phyloP scores from a whole-genome alignment of 2,888 invertebrate species.

The Metopia argyrocephala region DNA sequence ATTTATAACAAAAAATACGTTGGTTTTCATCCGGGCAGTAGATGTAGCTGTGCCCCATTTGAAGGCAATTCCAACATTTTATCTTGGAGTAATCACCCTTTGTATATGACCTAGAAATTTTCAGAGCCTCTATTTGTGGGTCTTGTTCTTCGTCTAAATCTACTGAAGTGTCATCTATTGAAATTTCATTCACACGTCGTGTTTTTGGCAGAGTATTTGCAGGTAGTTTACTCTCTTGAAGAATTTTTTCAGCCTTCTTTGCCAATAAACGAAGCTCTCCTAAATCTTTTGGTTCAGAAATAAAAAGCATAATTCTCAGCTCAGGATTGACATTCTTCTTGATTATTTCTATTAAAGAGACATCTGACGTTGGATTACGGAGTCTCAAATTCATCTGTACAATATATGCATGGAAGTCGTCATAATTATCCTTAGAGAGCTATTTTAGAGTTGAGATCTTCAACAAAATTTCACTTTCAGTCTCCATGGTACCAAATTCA shows the following conservation, averaged over 20 bases:
- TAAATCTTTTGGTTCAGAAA: slow-evolving; percentile 2
- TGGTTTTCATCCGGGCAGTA: slow-evolving; percentile 13
- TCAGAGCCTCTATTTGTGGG: slow-evolving; percentile 21
- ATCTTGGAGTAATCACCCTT: slow-evolving; percentile 13
- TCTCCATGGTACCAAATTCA: not conserved
- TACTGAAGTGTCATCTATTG: not conserved
- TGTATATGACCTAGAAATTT: not conserved
- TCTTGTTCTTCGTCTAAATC: not conserved
- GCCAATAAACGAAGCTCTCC: not conserved
- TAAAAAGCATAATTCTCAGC: slow-evolving; percentile 17
- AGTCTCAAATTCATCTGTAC: not conserved
- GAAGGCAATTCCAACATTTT: slow-evolving; percentile 27
- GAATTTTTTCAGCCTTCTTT: slow-evolving; percentile 7
- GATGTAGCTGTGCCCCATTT: slow-evolving; percentile 7
- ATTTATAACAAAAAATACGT: slow-evolving; percentile 27
- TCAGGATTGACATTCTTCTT: slow-evolving; percentile 23
- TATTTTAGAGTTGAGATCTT: slow-evolving; percentile 3
- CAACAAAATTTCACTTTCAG: slow-evolving; percentile 11
- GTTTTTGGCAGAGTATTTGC: not conserved
- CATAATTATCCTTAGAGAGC: not conserved
- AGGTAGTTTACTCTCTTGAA: not conserved
- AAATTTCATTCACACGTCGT: slow-evolving; percentile 22
- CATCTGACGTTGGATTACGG: not conserved
- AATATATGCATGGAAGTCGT: not conserved
- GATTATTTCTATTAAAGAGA: slow-evolving; percentile 15